Evolutionary conservation across 2,888 invertebrate species (phyloP).

Genomic region (Proisotoma minuta): DNA sequence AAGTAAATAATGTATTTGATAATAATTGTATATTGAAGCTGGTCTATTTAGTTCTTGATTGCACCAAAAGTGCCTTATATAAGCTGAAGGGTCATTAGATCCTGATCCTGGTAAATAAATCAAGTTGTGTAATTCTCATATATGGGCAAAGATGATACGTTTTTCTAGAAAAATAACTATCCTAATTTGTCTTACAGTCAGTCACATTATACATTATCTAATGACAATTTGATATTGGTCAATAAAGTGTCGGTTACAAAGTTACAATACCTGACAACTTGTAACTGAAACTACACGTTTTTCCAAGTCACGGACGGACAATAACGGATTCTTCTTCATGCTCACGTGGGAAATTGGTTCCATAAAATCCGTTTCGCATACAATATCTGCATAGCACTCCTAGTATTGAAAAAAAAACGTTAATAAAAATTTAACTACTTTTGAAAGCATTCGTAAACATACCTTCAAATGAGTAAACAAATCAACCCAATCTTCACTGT

Average conservation of each 20-base stretch:
- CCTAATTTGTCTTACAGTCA: no score
- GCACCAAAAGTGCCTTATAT: no score
- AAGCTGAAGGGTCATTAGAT: no score
- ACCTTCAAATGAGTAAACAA: slow-evolving; percentile 37
- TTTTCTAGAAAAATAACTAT: no score
- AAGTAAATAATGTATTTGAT: no score
- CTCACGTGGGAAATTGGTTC: slow-evolving; percentile 46
- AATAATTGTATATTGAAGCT: no score
- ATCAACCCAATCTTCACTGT: slow-evolving; percentile 38
- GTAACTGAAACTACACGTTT: slow-evolving; percentile 46
- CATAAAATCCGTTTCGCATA: slow-evolving; percentile 46
- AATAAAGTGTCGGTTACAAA: background rate
- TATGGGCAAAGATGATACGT: no score
- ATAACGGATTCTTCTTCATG: slow-evolving; percentile 46
- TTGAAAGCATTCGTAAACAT: background rate
- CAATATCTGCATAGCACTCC: slow-evolving; percentile 46
- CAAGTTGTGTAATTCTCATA: no score
- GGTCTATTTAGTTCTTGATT: no score
- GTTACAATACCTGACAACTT: slow-evolving; percentile 38
- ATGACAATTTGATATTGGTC: no score
- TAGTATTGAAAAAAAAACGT: slow-evolving; percentile 15
- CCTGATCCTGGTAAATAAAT: no score
- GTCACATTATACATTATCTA: no score
- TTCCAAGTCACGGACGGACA: slow-evolving; percentile 47
- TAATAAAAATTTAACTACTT: background rate